phyloP scores from a whole-genome alignment of 37 sponge, comb jelly and placozoan genomes.

The Spongilla lacustris region DNA sequence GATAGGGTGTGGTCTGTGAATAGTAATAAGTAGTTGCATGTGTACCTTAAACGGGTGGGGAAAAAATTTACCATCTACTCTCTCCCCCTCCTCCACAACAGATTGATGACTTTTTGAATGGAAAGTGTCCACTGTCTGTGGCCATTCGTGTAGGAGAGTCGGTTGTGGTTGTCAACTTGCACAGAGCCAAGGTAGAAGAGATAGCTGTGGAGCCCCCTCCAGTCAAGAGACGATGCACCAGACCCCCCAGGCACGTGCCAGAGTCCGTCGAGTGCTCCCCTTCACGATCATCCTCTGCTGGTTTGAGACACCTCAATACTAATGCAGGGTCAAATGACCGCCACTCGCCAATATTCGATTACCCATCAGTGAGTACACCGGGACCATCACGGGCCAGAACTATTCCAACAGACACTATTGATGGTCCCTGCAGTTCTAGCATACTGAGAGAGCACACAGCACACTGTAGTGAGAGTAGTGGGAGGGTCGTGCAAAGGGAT shows the following conservation, averaged over 20 bases:
- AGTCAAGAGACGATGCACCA: slow-evolving; percentile 31
- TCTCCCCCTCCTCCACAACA: slow-evolving; percentile 12
- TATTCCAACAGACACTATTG: not conserved
- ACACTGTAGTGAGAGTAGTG: not conserved
- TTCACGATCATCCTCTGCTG: not conserved
- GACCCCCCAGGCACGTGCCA: slow-evolving; percentile 7
- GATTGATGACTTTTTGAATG: slow-evolving; percentile 79
- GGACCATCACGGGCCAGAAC: not conserved
- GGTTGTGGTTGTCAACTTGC: slow-evolving; percentile 75
- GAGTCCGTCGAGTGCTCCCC: not conserved
- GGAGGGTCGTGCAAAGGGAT: not conserved
- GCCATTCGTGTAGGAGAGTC: slow-evolving; percentile 69
- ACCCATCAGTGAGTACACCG: not conserved
- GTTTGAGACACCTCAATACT: not conserved
- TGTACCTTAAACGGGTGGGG: too few relatives aligned
- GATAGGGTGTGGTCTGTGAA: not conserved
- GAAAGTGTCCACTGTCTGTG: slow-evolving; percentile 69
- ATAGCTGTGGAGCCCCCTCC: slow-evolving; percentile 60
- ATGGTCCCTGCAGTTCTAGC: not conserved
- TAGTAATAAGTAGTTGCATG: slow-evolving; percentile 3
- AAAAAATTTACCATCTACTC: too few relatives aligned
- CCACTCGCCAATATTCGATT: not conserved
- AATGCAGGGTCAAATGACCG: not conserved
- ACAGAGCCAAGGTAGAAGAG: slow-evolving; percentile 67
- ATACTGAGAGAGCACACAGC: not conserved